phyloP scores from a whole-genome alignment of 2,797 vertebrate species.

The Sebastes hubbsi region DNA sequence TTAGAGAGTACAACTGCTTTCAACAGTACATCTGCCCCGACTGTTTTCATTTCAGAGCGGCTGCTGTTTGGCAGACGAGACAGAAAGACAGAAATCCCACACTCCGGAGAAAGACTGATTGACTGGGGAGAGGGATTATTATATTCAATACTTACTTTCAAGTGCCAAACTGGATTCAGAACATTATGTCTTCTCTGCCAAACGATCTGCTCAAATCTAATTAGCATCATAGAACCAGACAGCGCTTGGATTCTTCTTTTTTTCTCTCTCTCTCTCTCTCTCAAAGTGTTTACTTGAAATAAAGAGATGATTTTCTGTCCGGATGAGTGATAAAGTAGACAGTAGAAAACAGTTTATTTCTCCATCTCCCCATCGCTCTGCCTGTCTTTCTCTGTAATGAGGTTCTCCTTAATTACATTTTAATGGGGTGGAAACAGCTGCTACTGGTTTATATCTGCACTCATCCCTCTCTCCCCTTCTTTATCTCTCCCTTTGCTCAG shows the following conservation, averaged over 20 bases:
- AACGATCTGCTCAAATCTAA: constrained; percentile 56
- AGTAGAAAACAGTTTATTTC: constrained; percentile 57
- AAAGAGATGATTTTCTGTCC: constrained; percentile 56
- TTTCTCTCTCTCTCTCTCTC: neutral
- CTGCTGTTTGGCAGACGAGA: constrained; percentile 37
- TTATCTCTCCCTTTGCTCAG: neutral
- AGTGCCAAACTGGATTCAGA: constrained; percentile 46
- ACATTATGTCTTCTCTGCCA: constrained; percentile 56
- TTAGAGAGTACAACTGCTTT: neutral
- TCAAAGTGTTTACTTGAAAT: constrained; percentile 52
- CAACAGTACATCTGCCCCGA: neutral
- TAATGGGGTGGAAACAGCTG: constrained; percentile 74
- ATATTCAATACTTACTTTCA: constrained; percentile 40
- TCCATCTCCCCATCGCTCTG: constrained; percentile 43
- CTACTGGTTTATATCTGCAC: constrained; percentile 50
- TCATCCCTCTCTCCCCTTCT: constrained; percentile 26
- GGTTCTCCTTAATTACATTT: constrained; percentile 75
- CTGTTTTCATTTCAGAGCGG: constrained; percentile 10
- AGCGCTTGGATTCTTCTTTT: neutral
- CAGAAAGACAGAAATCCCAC: constrained; percentile 33
- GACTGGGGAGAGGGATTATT: constrained; percentile 47
- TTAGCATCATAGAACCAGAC: constrained; percentile 48
- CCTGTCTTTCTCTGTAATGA: constrained; percentile 67
- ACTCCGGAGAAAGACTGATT: constrained; percentile 43
- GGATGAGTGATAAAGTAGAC: constrained; percentile 61